Evolutionary conservation across 2,113 vertebrate genomes (phyloP).

Genomic region (Jacana jacana): DNA sequence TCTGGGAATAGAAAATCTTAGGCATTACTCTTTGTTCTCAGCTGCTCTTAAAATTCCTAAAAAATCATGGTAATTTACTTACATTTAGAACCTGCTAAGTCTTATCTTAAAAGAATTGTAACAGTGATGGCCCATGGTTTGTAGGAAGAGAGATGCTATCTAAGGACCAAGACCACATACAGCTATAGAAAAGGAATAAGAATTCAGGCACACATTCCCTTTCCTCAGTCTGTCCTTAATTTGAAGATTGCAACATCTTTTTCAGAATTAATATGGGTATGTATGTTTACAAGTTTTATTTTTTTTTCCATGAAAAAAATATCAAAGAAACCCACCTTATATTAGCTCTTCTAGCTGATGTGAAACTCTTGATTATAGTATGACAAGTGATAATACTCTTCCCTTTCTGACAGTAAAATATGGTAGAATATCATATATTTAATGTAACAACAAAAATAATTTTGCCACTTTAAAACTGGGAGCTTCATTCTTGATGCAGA

Average conservation of each 20-base stretch:
- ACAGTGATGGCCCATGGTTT: not conserved
- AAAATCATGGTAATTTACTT: not conserved
- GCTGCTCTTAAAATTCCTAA: not conserved
- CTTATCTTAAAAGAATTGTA: not conserved
- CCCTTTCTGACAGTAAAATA: not conserved
- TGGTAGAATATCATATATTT: not conserved
- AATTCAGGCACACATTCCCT: not conserved
- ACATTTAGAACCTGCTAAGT: not conserved
- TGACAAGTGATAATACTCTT: not conserved
- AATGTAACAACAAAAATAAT: not conserved
- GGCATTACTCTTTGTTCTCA: not conserved
- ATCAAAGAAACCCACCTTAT: too few relatives aligned
- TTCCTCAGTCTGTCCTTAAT: not conserved
- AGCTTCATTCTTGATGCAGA: not conserved
- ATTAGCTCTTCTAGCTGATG: not conserved
- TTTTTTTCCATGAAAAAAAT: too few relatives aligned
- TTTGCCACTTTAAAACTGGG: not conserved
- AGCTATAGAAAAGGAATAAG: not conserved
- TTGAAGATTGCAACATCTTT: not conserved
- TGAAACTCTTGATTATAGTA: not conserved
- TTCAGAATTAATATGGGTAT: not conserved
- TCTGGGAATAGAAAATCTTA: not conserved
- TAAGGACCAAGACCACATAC: not conserved
- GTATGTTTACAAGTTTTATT: not conserved
- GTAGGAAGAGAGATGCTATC: not conserved